Evolutionary conservation across 2,888 invertebrate species (phyloP).

Genomic region (Colostygia pectinataria): DNA sequence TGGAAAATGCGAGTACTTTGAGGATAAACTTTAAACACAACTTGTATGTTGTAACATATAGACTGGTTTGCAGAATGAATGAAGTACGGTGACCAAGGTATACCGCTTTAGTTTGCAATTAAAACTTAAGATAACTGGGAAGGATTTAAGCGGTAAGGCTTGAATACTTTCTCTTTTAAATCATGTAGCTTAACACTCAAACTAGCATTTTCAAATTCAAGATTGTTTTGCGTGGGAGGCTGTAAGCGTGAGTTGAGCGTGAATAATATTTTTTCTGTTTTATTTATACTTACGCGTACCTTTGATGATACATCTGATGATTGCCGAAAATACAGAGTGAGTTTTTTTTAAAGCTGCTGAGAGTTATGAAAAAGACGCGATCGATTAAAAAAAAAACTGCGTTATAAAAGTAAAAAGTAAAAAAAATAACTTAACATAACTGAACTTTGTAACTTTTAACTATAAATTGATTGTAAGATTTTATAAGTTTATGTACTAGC

Average conservation of each 20-base stretch:
- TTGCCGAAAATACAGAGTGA: no score
- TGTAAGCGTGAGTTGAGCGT: no score
- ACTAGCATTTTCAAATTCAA: no score
- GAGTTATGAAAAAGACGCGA: no score
- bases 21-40: slow-evolving; percentile 1
- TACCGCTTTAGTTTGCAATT: not conserved
- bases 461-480: not conserved
- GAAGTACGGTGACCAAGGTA: slow-evolving; percentile 8
- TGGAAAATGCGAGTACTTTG: slow-evolving; percentile 10
- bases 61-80: slow-evolving; percentile 18
- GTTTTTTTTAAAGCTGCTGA: no score
- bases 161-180: slow-evolving; percentile 16
- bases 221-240: no score
- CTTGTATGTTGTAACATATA: slow-evolving; percentile 1
- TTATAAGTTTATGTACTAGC: not conserved
- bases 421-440: not conserved
- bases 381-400: no score
- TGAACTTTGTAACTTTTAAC: not conserved
- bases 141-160: slow-evolving; percentile 8
- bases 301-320: no score
- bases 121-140: slow-evolving; percentile 12
- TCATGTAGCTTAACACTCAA: slow-evolving; percentile 2
- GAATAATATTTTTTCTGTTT: no score
- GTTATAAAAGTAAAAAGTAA: no score
- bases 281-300: no score